Percentiles rank a stretch among this genome's conserved stretches.
These are phyloP conservation scores for Mycalesis mineus DNA, from an alignment of 2,888 invertebrate species.

Conservation along the genomic window DNA sequence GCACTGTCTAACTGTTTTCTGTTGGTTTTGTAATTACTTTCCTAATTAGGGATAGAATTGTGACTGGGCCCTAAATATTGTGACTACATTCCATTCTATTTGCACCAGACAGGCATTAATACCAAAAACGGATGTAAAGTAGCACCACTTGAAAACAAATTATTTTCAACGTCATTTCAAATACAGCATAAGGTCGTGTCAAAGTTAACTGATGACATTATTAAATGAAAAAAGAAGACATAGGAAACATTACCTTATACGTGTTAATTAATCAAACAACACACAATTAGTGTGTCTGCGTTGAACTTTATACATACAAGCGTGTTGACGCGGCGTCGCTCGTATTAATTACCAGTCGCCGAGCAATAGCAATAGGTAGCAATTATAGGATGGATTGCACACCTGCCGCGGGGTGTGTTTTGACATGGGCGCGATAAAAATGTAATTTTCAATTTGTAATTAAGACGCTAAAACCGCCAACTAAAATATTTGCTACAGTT, in stretches of 20 bases:
- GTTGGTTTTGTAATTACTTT: too few species aligned
- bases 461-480: too few species aligned
- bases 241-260: not conserved
- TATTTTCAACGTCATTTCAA: too few species aligned
- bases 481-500: not conserved
- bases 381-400: not conserved
- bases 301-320: constrained; percentile 7
- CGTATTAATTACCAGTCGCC: not conserved
- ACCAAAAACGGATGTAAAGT: too few species aligned
- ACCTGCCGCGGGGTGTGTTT: not conserved
- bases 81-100: too few species aligned
- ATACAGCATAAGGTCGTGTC: too few species aligned
- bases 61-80: too few species aligned
- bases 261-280: not conserved
- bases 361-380: not conserved
- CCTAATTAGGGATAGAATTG: too few species aligned
- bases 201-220: not conserved
- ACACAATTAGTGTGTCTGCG: not conserved
- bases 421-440: not conserved
- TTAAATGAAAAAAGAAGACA: not conserved
- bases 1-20: too few species aligned
- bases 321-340: not conserved
- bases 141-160: too few species aligned
- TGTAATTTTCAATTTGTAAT: constrained; percentile 1
- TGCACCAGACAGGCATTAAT: too few species aligned